Evolutionary conservation across 2,797 vertebrate species (phyloP), one percentile per base, ranked within the genome.

Genomic region (Poeciliopsis gracilis): DNA sequence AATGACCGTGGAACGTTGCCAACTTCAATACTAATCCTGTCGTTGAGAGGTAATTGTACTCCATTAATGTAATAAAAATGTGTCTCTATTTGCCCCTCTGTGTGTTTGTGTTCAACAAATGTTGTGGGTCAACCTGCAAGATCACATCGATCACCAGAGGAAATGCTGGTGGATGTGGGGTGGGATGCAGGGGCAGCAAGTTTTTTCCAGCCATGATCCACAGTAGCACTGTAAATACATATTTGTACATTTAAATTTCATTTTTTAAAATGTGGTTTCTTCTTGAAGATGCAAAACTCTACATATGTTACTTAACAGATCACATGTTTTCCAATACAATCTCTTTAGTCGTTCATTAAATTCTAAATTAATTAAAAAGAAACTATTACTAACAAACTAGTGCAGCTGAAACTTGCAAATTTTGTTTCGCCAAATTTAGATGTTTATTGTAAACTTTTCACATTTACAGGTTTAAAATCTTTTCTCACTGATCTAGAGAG

Each of bases 131-230:
- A 91, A 91, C 76, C 85, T 89, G 81, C 77, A 91, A 90, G 91
- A 91, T 91, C 88, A 92, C 86, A 89, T 89, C 87, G 91, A 92
- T 93, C 90, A 91, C 86, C 80, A 89, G 83, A 82, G 83, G 76
- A 76, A 23, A 36, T 69, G 72, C 74, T 78, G 71, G 76, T 73
- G 86, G 72, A 85, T 89, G 75, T 81, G 77, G 61, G 41, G 72
- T 77, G 47, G 69, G 79, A 79, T 70, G 13, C 80, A 70, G 4
- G 70, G 77, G 70, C 77, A 73, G 75, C 77, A 81, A 86, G 73
- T 16, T 23, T 75, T 33, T 16, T n/a, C 11, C 15, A 80, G 75
- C 47, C 73, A 53, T 38, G 23, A 69, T 76, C 73, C 59, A 71
- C 45, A 78, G 23, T 73, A 33, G 73, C 61, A 77, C 57, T 76